These are phyloP conservation scores for Sorex maritimensis DNA, from an alignment of 2,797 vertebrate genomes.

Conservation along the genomic window DNA sequence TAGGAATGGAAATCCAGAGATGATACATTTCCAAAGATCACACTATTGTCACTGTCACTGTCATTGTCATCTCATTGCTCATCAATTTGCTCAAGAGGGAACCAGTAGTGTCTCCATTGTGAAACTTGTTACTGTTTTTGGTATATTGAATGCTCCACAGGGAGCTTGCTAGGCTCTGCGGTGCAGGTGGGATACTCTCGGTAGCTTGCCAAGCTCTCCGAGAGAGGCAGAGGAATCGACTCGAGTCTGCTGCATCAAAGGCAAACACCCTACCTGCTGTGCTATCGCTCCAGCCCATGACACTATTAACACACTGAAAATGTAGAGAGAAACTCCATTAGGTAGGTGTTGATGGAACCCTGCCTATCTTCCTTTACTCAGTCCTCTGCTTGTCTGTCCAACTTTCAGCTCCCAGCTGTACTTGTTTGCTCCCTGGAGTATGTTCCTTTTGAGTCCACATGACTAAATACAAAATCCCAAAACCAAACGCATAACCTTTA, in stretches of 20 bases:
- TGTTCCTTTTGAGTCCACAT: not conserved
- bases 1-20: slow-evolving; percentile 18
- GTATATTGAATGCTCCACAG: too few species aligned
- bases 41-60: not conserved
- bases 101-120: too few species aligned
- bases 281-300: too few species aligned
- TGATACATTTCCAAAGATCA: not conserved
- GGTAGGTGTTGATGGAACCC: not conserved
- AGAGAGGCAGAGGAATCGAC: too few species aligned
- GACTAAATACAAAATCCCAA: not conserved
- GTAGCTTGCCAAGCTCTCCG: too few species aligned
- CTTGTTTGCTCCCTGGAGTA: not conserved
- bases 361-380: not conserved
- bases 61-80: too few species aligned
- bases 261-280: too few species aligned
- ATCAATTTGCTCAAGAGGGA: too few species aligned
- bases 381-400: not conserved
- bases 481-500: not conserved
- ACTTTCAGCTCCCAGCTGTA: not conserved
- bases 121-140: too few species aligned
- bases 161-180: too few species aligned
- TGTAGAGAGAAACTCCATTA: not conserved
- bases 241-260: too few species aligned
- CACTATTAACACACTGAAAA: not conserved
- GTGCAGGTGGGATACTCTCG: too few species aligned